Base-by-base conservation (phyloP, 2,113 vertebrate species). In the Microtus montanus region DNA sequence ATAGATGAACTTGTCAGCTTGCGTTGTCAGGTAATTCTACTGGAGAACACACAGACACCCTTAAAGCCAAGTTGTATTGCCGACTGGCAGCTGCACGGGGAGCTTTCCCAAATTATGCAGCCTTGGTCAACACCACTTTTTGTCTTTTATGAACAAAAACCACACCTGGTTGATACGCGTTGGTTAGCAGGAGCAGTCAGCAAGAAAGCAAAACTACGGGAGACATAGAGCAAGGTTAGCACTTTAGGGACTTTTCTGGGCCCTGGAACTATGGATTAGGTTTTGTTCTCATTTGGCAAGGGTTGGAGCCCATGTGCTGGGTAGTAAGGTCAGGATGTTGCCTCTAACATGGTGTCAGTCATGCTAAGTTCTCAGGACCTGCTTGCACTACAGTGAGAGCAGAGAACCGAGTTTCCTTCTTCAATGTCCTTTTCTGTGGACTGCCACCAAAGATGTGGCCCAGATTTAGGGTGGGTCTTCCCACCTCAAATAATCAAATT, bases 61-160 rank as follows among this genome's bases (percentile, higher is more conserved):
- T 61, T 61, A 61, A 82, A 61, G 22, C 52, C 4, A 11, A 61
- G n/a, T 1, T 14, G 52, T 58, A 38, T n/a, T 61, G 54, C 22
- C 3, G 3, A n/a, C 52, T 6, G 11, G 52, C 2, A 5, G 52
- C 52, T 38, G 35, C 35, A 26, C 1, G 1, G 11, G 10, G 35
- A 26, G 38, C 10, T n/a, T 38, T 35, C 1, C 79, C 12, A 38
- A 82, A 61, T 38, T 22, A 61, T 8, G 1, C 54, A 82, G 35
- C 52, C 2, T 3, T 4, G 10, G 9, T 12, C 22, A 2, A 15
- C 2, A 82, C 52, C 5, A 4, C 7, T 80, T 54, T 58, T 6
- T 24, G 11, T 26, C 35, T 82, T 82, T 38, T 38, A n/a, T 61
- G 54, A 61, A 54, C 79, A 61, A 82, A 61, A 61, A 24, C 3